phyloP scores from a whole-genome alignment of 2,888 invertebrate genomes.

The Mythimna vitellina region DNA sequence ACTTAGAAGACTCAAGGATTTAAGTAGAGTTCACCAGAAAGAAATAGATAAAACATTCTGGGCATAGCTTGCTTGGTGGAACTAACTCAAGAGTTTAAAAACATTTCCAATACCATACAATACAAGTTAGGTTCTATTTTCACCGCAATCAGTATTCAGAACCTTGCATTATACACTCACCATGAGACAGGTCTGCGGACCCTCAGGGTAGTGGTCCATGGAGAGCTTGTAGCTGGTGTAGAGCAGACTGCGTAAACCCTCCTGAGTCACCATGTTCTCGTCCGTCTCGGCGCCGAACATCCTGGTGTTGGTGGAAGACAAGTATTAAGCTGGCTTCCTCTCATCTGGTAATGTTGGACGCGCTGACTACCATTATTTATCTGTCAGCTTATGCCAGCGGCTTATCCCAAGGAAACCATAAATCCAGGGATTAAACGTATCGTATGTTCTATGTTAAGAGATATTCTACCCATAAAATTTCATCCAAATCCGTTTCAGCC shows the following conservation, averaged over 20 bases:
- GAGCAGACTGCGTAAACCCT: conserved; percentile 92
- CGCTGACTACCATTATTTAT: not conserved
- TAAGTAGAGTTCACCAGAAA: not conserved
- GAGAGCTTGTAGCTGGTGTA: conserved; percentile 94
- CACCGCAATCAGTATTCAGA: no score
- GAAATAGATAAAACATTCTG: no score
- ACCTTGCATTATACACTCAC: conserved; percentile 72
- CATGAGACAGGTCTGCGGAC: conserved; percentile 91
- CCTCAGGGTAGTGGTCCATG: conserved; percentile 94
- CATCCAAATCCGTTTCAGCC: no score
- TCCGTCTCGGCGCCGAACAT: conserved; percentile 91
- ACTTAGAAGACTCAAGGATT: not conserved
- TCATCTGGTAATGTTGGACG: not conserved
- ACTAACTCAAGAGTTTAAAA: no score
- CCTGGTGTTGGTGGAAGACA: conserved; percentile 67
- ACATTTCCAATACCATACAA: no score
- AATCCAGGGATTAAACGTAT: no score
- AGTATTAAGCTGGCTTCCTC: not conserved
- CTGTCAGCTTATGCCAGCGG: not conserved
- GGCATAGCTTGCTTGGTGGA: no score
- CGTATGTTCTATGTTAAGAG: no score
- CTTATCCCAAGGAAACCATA: no score
- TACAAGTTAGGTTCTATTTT: no score
- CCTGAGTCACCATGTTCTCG: conserved; percentile 91
- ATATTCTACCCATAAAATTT: no score